Percentiles rank a stretch among this genome's conserved stretches.
phyloP scores from a whole-genome alignment of 2,113 vertebrate genomes.

The Nanorana parkeri region DNA sequence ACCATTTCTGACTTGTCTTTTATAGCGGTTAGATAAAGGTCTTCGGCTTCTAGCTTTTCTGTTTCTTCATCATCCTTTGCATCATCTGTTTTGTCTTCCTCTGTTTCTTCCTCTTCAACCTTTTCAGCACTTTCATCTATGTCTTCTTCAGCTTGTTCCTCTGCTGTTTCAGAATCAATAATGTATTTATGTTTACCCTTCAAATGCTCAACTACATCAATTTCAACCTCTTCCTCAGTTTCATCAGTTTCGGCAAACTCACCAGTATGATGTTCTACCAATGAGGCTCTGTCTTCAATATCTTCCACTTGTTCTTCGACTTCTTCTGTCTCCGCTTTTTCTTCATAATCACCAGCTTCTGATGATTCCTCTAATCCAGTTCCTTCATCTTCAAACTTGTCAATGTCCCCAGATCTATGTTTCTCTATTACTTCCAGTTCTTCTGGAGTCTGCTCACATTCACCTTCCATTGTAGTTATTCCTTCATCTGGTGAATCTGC shows the following conservation, averaged over 20 bases:
- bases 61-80: constrained; percentile 70
- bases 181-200: constrained; percentile 65
- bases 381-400: constrained; percentile 93
- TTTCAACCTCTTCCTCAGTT: constrained; percentile 63
- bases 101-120: constrained; percentile 72
- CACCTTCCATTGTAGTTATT: constrained; percentile 92
- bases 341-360: constrained; percentile 89
- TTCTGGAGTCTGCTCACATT: constrained; percentile 86
- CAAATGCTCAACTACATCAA: constrained; percentile 58
- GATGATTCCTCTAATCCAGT: constrained; percentile 89
- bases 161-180: constrained; percentile 67
- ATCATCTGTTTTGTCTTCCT: constrained; percentile 73
- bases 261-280: constrained; percentile 62
- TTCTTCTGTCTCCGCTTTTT: constrained; percentile 90
- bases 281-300: constrained; percentile 61
- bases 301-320: constrained; percentile 81
- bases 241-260: constrained; percentile 55
- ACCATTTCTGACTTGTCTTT: constrained; percentile 73
- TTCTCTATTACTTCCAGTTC: constrained; percentile 81
- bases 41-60: constrained; percentile 67
- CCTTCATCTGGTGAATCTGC: constrained; percentile 90
- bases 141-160: constrained; percentile 75
- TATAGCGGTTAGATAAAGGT: constrained; percentile 73
- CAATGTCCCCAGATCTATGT: constrained; percentile 76
- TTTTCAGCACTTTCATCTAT: constrained; percentile 74